Evolutionary conservation across 2,113 vertebrate genomes (phyloP).

Genomic region (Trematocara variabile): DNA sequence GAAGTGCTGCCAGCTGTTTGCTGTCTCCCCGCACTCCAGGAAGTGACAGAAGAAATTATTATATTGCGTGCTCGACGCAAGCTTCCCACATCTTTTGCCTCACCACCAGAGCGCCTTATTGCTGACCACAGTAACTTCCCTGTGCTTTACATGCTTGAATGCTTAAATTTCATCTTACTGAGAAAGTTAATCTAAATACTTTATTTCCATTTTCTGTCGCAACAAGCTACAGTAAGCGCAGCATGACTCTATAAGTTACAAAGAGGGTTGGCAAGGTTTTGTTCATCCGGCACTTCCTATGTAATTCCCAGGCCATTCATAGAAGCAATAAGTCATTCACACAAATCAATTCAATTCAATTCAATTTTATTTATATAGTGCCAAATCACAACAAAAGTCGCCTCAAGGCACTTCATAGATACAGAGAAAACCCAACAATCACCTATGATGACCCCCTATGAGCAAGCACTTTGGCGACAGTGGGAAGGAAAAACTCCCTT

Average conservation of each 20-base stretch:
- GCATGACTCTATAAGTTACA: not conserved
- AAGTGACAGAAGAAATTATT: conserved; percentile 57
- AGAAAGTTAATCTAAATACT: not conserved
- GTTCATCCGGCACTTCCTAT: not conserved
- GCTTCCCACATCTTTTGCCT: not conserved
- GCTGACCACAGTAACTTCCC: conserved; percentile 13
- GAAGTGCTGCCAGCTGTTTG: conserved; percentile 56
- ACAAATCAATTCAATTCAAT: not conserved
- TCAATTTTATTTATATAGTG: too few species aligned
- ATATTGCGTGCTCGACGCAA: conserved; percentile 3
- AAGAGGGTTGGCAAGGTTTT: not conserved
- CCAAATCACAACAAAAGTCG: too few species aligned
- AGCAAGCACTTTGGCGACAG: too few species aligned
- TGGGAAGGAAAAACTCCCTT: too few species aligned
- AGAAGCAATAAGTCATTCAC: not conserved
- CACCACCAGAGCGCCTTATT: not conserved
- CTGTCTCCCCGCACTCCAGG: conserved; percentile 37
- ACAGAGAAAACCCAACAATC: too few species aligned
- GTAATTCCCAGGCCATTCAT: not conserved
- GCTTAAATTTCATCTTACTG: not conserved
- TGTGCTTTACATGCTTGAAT: not conserved
- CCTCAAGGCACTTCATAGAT: too few species aligned
- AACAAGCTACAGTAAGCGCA: not conserved
- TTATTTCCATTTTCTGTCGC: not conserved
- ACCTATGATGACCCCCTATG: too few species aligned